Evolutionary conservation across 1,140 invertebrate genomes (phyloP).

Genomic region (Oreohelix idahoensis): DNA sequence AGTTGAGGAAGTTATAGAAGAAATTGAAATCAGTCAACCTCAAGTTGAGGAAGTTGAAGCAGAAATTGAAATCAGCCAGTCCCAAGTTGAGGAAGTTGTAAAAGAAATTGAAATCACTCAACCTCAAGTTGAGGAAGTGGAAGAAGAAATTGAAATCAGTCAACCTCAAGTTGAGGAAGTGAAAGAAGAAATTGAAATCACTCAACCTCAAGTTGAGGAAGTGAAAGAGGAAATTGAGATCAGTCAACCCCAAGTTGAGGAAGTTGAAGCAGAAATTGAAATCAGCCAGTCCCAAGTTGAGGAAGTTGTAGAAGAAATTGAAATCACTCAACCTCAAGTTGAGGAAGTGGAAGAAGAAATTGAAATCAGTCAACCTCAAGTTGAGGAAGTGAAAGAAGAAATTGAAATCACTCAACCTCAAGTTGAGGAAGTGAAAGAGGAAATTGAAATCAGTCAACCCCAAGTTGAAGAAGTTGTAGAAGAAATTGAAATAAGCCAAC

Average conservation of each 20-base stretch:
- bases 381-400: constrained; percentile 31
- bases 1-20: constrained; percentile 8
- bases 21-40: constrained; percentile 38
- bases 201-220: not conserved
- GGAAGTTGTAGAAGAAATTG: constrained; percentile 17
- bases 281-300: constrained; percentile 32
- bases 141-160: constrained; percentile 39
- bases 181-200: constrained; percentile 16
- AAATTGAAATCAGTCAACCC: constrained; percentile 17
- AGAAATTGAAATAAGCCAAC: constrained; percentile 26
- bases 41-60: constrained; percentile 32
- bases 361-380: constrained; percentile 29
- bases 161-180: constrained; percentile 33
- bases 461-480: constrained; percentile 32
- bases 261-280: constrained; percentile 38
- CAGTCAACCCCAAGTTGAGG: constrained; percentile 24
- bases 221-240: constrained; percentile 40
- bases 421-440: constrained; percentile 36
- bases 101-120: not conserved
- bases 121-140: not conserved
- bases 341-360: constrained; percentile 13
- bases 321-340: constrained; percentile 42
- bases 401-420: constrained; percentile 31
- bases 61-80: constrained; percentile 6
- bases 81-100: constrained; percentile 30